A percentile compares a stretch with the other conserved stretches of the same genome.
Evolutionary conservation across 2,888 invertebrate species (phyloP).

Genomic region (Leptinotarsa tumamoca): DNA sequence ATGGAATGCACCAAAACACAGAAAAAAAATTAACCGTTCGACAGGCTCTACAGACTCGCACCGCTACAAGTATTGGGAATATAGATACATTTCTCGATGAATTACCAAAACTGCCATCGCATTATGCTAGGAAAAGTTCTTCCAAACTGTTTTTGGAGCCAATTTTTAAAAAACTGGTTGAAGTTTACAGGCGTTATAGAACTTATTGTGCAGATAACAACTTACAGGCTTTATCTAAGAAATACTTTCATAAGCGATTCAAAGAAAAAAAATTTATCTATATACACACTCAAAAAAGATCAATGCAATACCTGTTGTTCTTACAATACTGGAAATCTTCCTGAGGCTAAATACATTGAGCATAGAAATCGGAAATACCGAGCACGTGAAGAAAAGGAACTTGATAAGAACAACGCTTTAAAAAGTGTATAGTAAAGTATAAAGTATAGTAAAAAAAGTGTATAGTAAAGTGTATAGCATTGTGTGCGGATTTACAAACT

Average conservation of each 20-base stretch:
- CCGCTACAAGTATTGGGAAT: slow-evolving; percentile 21
- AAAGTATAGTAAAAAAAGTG: too few species aligned
- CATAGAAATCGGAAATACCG: neutral
- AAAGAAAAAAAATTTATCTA: neutral
- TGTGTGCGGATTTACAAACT: neutral
- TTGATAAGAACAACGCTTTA: neutral
- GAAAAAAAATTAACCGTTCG: slow-evolving; percentile 8
- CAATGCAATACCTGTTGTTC: neutral
- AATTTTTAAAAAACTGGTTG: slow-evolving; percentile 20
- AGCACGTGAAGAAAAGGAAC: neutral
- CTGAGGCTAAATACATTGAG: neutral
- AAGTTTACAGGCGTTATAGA: slow-evolving; percentile 27
- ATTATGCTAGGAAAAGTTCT: slow-evolving; percentile 20
- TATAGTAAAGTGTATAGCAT: neutral
- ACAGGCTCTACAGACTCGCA: slow-evolving; percentile 4
- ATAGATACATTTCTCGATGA: slow-evolving; percentile 23
- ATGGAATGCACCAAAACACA: slow-evolving; percentile 24
- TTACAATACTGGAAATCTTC: neutral
- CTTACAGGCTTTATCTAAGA: too few species aligned
- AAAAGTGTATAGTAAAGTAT: too few species aligned
- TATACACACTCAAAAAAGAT: slow-evolving; percentile 3
- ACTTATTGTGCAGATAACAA: slow-evolving; percentile 19
- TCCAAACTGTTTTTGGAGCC: slow-evolving; percentile 34
- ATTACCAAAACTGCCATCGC: slow-evolving; percentile 35
- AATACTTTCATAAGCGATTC: too few species aligned